phyloP scores from a whole-genome alignment of 2,888 invertebrate genomes.

The Metacarcinus magister region DNA sequence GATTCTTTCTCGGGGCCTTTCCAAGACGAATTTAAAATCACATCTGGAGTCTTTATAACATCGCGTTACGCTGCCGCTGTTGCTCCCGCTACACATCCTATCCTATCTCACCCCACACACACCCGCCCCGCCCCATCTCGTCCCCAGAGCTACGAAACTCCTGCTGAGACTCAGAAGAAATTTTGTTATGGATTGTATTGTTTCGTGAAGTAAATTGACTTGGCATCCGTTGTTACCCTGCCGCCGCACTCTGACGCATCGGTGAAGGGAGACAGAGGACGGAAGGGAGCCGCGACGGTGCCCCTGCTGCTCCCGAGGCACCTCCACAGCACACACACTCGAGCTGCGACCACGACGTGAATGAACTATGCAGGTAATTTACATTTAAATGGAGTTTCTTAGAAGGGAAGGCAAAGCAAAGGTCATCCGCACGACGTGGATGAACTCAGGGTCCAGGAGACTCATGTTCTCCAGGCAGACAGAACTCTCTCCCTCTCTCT shows the following conservation, averaged over 20 bases:
- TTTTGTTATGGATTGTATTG: conserved; percentile 29
- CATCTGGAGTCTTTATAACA: not conserved
- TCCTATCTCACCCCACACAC: not conserved
- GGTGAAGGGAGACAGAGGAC: not conserved
- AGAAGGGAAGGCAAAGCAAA: conserved; percentile 30
- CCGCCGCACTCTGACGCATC: not conserved
- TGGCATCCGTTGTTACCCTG: not conserved
- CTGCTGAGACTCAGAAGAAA: not conserved
- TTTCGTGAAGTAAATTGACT: conserved; percentile 31
- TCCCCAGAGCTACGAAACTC: not conserved
- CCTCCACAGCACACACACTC: not conserved
- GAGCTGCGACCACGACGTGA: not conserved
- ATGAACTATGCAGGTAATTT: conserved; percentile 61
- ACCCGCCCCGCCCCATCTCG: not conserved
- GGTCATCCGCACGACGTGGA: not conserved
- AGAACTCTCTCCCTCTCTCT: not conserved
- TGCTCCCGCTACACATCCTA: not conserved
- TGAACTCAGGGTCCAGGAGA: conserved; percentile 3
- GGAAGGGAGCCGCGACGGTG: not conserved
- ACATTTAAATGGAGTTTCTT: conserved; percentile 65
- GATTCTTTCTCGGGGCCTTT: not conserved
- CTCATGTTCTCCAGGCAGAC: not conserved
- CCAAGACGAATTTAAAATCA: not conserved
- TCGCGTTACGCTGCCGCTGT: not conserved
- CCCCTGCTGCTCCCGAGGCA: not conserved